Conservation (phyloP, 1,140 invertebrate genomes). For the Elymnias hypermnestra region DNA sequence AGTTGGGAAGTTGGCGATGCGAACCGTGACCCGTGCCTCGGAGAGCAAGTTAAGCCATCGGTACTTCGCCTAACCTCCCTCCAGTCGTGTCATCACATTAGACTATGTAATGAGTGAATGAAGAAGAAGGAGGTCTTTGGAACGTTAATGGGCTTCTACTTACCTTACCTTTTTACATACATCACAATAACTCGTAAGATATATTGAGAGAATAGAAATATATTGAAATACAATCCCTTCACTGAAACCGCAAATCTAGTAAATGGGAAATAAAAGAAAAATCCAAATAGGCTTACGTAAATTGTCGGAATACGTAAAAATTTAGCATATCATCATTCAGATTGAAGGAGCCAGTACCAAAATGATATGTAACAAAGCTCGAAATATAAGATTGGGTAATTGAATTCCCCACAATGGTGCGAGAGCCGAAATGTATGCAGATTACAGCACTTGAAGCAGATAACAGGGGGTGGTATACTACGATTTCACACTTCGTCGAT, state of each 20-base stretch:
- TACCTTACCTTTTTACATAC: too few species aligned
- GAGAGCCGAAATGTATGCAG: conserved; percentile 54
- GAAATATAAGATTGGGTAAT: conserved; percentile 62
- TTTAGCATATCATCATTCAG: conserved; percentile 29
- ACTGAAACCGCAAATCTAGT: not conserved
- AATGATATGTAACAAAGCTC: conserved; percentile 45
- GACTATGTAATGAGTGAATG: too few species aligned
- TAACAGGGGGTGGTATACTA: conserved; percentile 54
- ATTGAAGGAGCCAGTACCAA: conserved; percentile 31
- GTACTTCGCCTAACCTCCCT: too few species aligned
- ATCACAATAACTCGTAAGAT: too few species aligned
- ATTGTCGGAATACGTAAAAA: conserved; percentile 23
- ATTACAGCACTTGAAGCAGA: conserved; percentile 53
- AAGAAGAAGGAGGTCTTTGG: too few species aligned
- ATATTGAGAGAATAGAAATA: too few species aligned
- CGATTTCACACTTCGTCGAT: conserved; percentile 64
- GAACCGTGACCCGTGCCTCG: too few species aligned
- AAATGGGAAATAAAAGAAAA: conserved; percentile 10
- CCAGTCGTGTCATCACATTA: too few species aligned
- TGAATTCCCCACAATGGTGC: conserved; percentile 53
- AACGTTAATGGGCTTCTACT: too few species aligned
- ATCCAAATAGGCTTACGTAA: conserved; percentile 18
- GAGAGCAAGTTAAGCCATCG: too few species aligned
- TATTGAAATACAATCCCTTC: too few species aligned
- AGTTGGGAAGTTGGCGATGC: too few species aligned